Base-by-base conservation (phyloP, 2,113 vertebrate genomes). In the Willisornis vidua region DNA sequence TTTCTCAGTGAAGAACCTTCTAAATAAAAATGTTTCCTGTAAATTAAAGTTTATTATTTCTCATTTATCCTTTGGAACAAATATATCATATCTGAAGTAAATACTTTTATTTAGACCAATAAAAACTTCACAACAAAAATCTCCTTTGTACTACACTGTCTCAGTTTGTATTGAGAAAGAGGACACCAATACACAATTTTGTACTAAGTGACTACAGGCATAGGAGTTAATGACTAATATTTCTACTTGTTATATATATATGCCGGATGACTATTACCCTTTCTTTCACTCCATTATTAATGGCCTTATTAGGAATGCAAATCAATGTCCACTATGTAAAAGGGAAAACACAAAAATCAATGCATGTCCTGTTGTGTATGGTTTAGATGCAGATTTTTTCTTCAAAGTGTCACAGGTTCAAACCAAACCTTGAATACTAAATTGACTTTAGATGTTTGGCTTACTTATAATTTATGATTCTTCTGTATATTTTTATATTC, bases 291-390 rank as follows among this genome's bases (percentile, higher is more conserved):
- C 29, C 41, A n/a, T 94, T 97, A 95, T 95, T 96, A 95, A 96
- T 96, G 57, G 73, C 62, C 91, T 92, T 88, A 92, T 97, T 95
- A 95, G 76, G 49, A 95, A 90, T 94, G 93, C 94, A 95, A 95
- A 97, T 97, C 95, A 94, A 97, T 95, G 93, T 54, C 87, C 83
- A 59, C 94, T 86, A 94, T 79, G 66, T 91, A 96, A 97, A 95
- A 96, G 89, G 83, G 88, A 96, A 96, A 96, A 90, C 76, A 87
- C 82, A 57, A 91, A 96, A 97, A 96, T 96, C 96, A 94, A 95
- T 96, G 86, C 31, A 63, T 80, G 85, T 96, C 85, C 92, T 96
- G 66, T 92, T 96, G 33, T 1, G 4, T 51, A 68, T 72, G 58
- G 63, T 78, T 94, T 89, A 78, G 54, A 92, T 51, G 78, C 78